Conservation (phyloP, 2,888 invertebrate species). For the Acanthosepion pharaonis region DNA sequence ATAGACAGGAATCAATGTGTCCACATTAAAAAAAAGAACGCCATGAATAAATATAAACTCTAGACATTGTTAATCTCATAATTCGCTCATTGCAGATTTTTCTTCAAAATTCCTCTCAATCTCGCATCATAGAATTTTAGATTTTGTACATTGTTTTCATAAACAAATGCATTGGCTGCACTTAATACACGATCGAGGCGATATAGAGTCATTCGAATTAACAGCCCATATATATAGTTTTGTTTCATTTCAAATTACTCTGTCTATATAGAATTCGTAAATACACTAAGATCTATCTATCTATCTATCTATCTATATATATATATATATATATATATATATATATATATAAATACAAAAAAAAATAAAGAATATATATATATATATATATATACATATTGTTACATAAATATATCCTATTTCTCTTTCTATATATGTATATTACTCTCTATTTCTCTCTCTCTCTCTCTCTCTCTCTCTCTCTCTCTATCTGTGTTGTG, state of each 20-base stretch:
- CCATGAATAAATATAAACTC: background rate
- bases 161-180: background rate
- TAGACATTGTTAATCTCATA: background rate
- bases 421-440: no score
- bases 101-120: background rate
- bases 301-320: no score
- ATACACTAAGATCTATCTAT: no score
- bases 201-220: background rate
- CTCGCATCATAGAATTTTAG: background rate
- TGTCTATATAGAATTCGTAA: background rate
- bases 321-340: background rate
- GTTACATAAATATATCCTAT: background rate
- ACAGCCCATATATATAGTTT: background rate
- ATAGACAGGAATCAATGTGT: fast-evolving
- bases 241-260: background rate
- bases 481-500: no score
- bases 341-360: no score
- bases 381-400: background rate
- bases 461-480: no score
- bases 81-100: background rate
- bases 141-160: background rate
- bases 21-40: background rate
- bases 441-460: no score
- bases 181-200: background rate
- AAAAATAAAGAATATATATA: no score